Evolutionary conservation across 2,888 invertebrate species (phyloP).

Genomic region (Allygus modestus): DNA sequence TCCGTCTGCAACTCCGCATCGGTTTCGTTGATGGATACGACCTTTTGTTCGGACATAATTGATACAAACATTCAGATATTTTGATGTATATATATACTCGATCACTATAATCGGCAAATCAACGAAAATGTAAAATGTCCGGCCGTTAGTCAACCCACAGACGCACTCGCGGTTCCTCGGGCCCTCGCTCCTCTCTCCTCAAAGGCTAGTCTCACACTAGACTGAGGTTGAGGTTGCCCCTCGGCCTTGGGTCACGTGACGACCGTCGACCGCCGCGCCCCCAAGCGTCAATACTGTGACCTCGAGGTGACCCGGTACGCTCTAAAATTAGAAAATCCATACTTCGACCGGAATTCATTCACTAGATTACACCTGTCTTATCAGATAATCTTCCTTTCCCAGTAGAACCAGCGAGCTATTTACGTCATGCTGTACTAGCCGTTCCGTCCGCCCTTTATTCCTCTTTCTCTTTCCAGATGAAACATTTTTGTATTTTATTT

Average conservation of each 20-base stretch:
- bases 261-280: conserved; percentile 12
- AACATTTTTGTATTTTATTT: too few species aligned
- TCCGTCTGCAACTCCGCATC: conserved; percentile 1
- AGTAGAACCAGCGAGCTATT: too few species aligned
- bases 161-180: background rate
- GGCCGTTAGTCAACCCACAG: background rate
- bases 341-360: conserved; percentile 49
- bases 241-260: background rate
- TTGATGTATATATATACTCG: background rate
- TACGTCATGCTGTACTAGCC: too few species aligned
- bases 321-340: conserved; percentile 54
- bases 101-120: background rate
- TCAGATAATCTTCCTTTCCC: background rate
- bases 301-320: background rate
- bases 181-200: background rate
- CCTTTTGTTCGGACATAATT: conserved; percentile 4
- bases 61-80: background rate
- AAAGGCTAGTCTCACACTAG: background rate
- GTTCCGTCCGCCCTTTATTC: background rate
- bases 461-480: too few species aligned
- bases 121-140: background rate
- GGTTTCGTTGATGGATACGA: background rate
- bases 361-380: conserved; percentile 6
- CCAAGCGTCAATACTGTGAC: conserved; percentile 20
- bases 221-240: background rate